Evolutionary conservation across 2,888 invertebrate genomes (phyloP).

Genomic region (Drosophila atripex): DNA sequence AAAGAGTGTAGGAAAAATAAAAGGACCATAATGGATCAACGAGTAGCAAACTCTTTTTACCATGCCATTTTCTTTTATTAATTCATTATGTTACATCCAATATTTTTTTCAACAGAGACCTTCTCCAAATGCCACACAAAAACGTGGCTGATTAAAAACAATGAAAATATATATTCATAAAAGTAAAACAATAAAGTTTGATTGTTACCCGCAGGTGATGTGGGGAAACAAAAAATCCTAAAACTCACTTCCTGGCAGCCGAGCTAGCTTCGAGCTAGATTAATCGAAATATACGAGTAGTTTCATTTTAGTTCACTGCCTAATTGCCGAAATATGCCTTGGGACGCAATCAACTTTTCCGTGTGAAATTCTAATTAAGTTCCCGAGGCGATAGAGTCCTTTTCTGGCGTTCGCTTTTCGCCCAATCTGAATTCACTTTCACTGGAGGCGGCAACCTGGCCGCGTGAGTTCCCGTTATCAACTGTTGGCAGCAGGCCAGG

Average conservation of each 20-base stretch:
- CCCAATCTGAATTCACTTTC: not conserved
- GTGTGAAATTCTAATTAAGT: conserved; percentile 16
- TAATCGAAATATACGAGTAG: conserved; percentile 12
- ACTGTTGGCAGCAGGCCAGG: conserved; percentile 54
- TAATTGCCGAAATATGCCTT: not conserved
- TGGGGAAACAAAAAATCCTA: conserved; percentile 1
- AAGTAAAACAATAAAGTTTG: conserved; percentile 64
- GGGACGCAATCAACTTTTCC: conserved; percentile 17
- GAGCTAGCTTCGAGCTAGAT: not conserved
- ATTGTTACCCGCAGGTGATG: conserved; percentile 62
- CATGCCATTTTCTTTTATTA: not conserved
- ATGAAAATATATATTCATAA: too few relatives aligned
- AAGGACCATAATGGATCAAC: not conserved
- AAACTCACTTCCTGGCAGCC: not conserved
- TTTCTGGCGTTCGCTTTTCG: not conserved
- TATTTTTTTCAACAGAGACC: too few relatives aligned
- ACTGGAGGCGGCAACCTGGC: conserved; percentile 42
- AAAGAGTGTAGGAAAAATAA: not conserved
- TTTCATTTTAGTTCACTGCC: conserved; percentile 10
- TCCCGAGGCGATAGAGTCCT: conserved; percentile 7
- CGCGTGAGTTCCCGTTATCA: conserved; percentile 69
- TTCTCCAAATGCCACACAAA: too few relatives aligned
- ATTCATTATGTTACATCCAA: too few relatives aligned
- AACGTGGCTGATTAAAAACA: too few relatives aligned
- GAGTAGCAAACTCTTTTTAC: not conserved